Percentiles rank a stretch among this genome's conserved stretches.
These are phyloP conservation scores for Vidua chalybeata DNA, from an alignment of 2,113 vertebrate genomes.

Conservation along the genomic window DNA sequence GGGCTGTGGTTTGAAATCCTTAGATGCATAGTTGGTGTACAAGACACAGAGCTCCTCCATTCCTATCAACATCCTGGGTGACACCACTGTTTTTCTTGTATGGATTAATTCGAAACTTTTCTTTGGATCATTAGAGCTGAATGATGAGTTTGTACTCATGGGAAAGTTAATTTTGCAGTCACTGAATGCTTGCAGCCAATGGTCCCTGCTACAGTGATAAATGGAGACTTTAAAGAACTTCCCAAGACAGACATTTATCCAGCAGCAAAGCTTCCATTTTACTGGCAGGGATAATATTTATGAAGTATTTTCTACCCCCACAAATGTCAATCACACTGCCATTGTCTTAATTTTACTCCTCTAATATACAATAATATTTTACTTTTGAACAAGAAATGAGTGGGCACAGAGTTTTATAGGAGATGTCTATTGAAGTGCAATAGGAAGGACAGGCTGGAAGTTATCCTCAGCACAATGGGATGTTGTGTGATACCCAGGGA, in stretches of 20 bases:
- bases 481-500: neutral
- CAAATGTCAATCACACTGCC: neutral
- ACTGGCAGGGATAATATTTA: neutral
- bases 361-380: neutral
- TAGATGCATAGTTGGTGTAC: neutral
- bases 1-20: neutral
- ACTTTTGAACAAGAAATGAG: neutral
- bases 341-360: neutral
- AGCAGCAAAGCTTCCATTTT: neutral
- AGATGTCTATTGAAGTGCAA: neutral
- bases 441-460: neutral
- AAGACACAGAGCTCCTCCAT: neutral
- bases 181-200: neutral
- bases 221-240: slow-evolving; percentile 9
- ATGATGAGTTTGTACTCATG: slow-evolving; percentile 4
- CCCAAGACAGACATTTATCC: neutral
- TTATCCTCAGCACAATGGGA: neutral
- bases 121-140: slow-evolving; percentile 12
- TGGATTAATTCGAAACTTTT: neutral
- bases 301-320: neutral
- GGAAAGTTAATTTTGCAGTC: neutral
- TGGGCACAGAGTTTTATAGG: neutral
- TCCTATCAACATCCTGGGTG: neutral
- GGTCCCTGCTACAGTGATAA: neutral
- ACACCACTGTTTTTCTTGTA: neutral